Base-by-base conservation (phyloP, 1,140 invertebrate genomes). In the Bombus fervidus region DNA sequence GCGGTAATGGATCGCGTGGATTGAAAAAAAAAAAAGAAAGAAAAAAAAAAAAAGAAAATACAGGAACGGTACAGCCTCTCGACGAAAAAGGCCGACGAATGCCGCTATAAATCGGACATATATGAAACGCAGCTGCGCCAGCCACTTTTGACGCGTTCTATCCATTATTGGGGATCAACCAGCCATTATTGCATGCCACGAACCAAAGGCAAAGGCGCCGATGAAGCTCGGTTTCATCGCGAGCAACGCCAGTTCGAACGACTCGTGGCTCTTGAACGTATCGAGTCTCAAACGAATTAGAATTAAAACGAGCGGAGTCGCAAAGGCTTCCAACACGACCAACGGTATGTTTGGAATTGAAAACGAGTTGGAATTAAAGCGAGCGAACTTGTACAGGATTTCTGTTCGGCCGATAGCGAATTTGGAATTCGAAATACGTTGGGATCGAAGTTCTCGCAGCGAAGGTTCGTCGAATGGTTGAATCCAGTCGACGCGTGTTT, bases 121-220 rank as follows among this genome's bases (percentile, higher is more conserved):
- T n/a, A 18, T 77, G 53, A 84, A 84, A 84, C 76, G 64, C 83
- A 69, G 66, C 66, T 79, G 83, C 53, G 13, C 64, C 74, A 28
- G 62, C 34, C 74, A 75, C 76, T 79, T 84, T 71, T 71, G 66
- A 72, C 76, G 66, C n/a, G 75, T 71, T 64, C 73, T 68, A 59
- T 85, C 68, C 84, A 81, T 81, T 81, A 71, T 85, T 74, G 71
- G 28, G 47, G 41, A 85, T 81, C 64, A 39, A 53, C 31, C 37
- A 39, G 53, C 80, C 80, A 81, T 81, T 74, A 81, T 81, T 72
- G 37, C 79, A 12, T 41, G 31, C 39, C 9, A 12, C 15, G 69
- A 39, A 5, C 34, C 41, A 75, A 74, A 75, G 47, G 43, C 74
- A 75, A 57, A 75, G 47, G 31, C 25, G 25, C 9, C 31, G 74